Evolutionary conservation across 2,797 vertebrate genomes (phyloP), one percentile per base, ranked within the genome.

Genomic region (Pristis pectinata): DNA sequence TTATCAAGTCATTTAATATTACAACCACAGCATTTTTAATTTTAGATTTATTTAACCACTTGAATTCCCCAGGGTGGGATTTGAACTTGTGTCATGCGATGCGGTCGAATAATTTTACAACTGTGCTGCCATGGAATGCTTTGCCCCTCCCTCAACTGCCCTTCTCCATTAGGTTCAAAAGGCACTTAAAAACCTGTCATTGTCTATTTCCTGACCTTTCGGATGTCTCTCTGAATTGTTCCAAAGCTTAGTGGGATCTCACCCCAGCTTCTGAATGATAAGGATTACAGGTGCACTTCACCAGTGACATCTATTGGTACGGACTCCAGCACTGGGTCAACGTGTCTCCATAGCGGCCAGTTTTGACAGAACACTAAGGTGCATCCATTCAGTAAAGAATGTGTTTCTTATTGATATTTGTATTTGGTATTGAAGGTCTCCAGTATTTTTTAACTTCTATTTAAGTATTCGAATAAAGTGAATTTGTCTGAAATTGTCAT

Each of bases 401-500:
- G 87, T 64, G 59, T n/a, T 91, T 67, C 61, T 67, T 91, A 61
- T 67, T 67, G 61, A 91, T 64, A 67, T 41, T 91, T 91, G 61
- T 91, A 41, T 91, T 91, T 91, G 87, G 59, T n/a, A 91, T 91
- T 91, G 87, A 91, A 64, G 87, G 59, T 67, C 59, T 24, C 87
- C 9, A 41, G n/a, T 91, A 91, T 91, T 67, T 91, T 91, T 41
- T 24, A 34, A 91, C 61, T 91, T 37, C 61, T 67, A 67, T 91
- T 91, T 64, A 91, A 91, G n/a, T 91, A 91, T 91, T 91, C n/a
- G 91, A 91, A 91, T 91, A 91, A 91, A 91, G 87, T 91, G 59
- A 61, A 67, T 30, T 89, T 89, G 85, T 61, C 53, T 59, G 56
- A 64, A 89, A 22, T 37, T 91, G 59, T 41, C n/a, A 91, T 91